A percentile compares a stretch with the other conserved stretches of the same genome.
These are phyloP conservation scores for Deilephila porcellus DNA, from an alignment of 2,888 invertebrate genomes.

Conservation along the genomic window DNA sequence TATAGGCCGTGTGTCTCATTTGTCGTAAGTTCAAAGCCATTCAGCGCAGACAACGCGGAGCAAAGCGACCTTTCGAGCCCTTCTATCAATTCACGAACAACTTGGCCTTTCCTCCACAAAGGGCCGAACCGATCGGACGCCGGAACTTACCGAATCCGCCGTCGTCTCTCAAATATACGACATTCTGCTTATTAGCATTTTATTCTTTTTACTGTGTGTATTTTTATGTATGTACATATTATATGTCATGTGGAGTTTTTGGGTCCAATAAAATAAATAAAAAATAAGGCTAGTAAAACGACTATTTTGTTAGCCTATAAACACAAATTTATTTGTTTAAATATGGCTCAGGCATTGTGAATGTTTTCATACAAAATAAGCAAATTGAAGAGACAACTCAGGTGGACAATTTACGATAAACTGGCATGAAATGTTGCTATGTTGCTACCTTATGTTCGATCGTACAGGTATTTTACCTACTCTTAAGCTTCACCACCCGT, in stretches of 20 bases:
- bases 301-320: too few relatives aligned
- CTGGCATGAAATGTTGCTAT: too few relatives aligned
- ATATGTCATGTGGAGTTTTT: background rate
- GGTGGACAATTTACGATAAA: too few relatives aligned
- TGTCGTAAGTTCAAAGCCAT: conserved; percentile 57
- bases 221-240: background rate
- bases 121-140: conserved; percentile 37
- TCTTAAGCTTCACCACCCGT: too few relatives aligned
- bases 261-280: too few relatives aligned
- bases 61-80: conserved; percentile 66
- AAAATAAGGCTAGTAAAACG: too few relatives aligned
- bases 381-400: too few relatives aligned
- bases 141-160: background rate
- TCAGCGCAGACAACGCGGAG: conserved; percentile 65
- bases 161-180: background rate
- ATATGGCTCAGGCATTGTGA: too few relatives aligned
- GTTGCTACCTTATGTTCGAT: too few relatives aligned
- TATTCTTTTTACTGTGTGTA: background rate
- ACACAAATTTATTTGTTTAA: too few relatives aligned
- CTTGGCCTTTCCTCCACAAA: conserved; percentile 73
- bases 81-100: conserved; percentile 65
- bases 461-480: too few relatives aligned
- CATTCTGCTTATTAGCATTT: background rate
- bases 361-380: too few relatives aligned
- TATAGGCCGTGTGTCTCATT: conserved; percentile 54